Base-by-base conservation (phyloP, 2,888 invertebrate genomes). In the Eurytoma californica region DNA sequence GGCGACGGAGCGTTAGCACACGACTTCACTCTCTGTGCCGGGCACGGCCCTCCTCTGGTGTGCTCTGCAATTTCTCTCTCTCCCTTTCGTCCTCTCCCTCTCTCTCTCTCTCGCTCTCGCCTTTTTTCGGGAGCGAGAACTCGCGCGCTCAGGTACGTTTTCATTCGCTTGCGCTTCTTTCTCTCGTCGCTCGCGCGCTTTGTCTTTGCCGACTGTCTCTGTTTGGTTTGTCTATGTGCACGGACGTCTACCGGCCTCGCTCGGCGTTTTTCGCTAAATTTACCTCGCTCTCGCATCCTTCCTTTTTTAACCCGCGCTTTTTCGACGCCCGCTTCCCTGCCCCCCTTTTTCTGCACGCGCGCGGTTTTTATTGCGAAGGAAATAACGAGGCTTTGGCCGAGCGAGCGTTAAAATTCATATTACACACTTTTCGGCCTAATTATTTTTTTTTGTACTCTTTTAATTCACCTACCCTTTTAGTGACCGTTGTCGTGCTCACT, bases 241-340 rank as follows among this genome's bases (percentile, higher is more conserved):
- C 39, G 24, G 51, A 3, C 51, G 24, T 68, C 47, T 49, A 39
- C 39, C 39, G 9, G 39, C 39, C 28, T 20, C n/a, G 51, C 53
- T 61, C 57, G 16, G 9, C 20, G 49, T 16, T 80, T 76, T 76
- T 72, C 80, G 76, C 72, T 76, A 80, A 80, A 79, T 79, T 75
- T 75, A 51, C 75, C 61, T 57, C 79, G 65, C 24, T 14, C n/a
- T 28, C 58, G 49, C 58, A 58, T 53, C 53, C 20, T 55, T 53
- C 14, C 14, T 53, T n/a, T 53, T 53, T 53, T 53, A 0, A 1
- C 39, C 20, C 24, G 49, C 30, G 20, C 24, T n/a, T 51, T 65
- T 65, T 65, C 47, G 39, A 65, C 47, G 18, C 93, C 20, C 12
- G 57, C 57, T 20, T 18, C n/a, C 39, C 39, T 9, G 57, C 57